Evolutionary conservation across 35 echinoderm and acorn worm species (phyloP).

Genomic region (Ptychodera flava): DNA sequence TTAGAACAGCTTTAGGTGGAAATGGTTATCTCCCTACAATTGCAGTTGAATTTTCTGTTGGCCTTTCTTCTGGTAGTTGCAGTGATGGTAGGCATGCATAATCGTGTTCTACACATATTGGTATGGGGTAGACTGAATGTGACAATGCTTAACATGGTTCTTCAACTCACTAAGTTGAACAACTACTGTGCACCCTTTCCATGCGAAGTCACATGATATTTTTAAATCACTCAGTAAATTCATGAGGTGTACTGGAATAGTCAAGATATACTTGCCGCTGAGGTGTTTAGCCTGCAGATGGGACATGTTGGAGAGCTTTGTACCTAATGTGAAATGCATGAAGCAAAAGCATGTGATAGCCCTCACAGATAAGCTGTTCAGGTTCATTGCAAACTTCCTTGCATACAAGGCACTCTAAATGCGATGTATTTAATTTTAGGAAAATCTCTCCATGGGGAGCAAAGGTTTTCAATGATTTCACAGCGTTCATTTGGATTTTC

Average conservation of each 20-base stretch:
- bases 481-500: not conserved
- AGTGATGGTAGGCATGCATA: not conserved
- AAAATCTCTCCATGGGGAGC: not conserved
- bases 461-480: not conserved
- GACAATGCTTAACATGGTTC: not conserved
- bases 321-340: not conserved
- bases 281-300: not conserved
- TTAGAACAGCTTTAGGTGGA: not conserved
- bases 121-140: not conserved
- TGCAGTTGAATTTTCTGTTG: not conserved
- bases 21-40: not conserved
- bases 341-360: not conserved
- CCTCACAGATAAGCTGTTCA: not conserved
- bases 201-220: not conserved
- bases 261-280: not conserved
- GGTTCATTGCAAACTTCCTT: not conserved
- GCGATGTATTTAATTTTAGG: not conserved
- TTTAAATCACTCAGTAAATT: not conserved
- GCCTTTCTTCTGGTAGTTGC: not conserved
- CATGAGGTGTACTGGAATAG: not conserved
- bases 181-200: not conserved
- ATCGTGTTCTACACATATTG: not conserved
- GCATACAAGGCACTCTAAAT: not conserved
- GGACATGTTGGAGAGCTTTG: not conserved
- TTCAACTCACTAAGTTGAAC: not conserved